Conservation (phyloP, 1,140 invertebrate species). For the Ostrea denselamellosa region DNA sequence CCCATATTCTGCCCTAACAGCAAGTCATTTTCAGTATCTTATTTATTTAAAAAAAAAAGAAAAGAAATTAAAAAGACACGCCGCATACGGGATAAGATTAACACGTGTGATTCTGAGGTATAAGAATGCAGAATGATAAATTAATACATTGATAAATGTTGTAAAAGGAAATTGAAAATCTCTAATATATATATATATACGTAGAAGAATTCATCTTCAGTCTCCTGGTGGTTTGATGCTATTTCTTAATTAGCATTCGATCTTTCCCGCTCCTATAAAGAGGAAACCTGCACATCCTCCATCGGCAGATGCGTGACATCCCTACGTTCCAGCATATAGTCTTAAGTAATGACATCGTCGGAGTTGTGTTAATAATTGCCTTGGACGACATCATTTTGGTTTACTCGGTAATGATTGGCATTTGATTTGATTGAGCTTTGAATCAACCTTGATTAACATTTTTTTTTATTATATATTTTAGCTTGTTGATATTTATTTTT, state of each 20-base stretch:
- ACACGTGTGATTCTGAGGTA: too few relatives aligned
- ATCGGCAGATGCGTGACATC: not conserved
- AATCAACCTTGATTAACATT: not conserved
- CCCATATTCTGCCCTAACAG: too few relatives aligned
- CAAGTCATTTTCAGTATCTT: too few relatives aligned
- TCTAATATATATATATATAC: not conserved
- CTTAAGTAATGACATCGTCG: constrained; percentile 2
- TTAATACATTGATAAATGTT: too few relatives aligned
- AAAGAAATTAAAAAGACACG: too few relatives aligned
- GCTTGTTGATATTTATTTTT: not conserved
- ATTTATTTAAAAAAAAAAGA: too few relatives aligned
- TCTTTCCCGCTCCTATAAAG: constrained; percentile 22
- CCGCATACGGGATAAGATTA: too few relatives aligned
- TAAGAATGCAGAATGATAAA: too few relatives aligned
- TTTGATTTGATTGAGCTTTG: not conserved
- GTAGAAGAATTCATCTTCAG: not conserved
- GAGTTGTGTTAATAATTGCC: not conserved
- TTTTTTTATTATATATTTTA: not conserved
- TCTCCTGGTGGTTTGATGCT: not conserved
- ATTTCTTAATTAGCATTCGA: constrained; percentile 26
- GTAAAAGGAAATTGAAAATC: not conserved
- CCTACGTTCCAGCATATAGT: not conserved
- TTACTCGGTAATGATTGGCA: not conserved
- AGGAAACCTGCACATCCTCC: not conserved
- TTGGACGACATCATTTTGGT: not conserved